Base-by-base conservation (phyloP, 2,888 invertebrate species). In the Trilocha varians region DNA sequence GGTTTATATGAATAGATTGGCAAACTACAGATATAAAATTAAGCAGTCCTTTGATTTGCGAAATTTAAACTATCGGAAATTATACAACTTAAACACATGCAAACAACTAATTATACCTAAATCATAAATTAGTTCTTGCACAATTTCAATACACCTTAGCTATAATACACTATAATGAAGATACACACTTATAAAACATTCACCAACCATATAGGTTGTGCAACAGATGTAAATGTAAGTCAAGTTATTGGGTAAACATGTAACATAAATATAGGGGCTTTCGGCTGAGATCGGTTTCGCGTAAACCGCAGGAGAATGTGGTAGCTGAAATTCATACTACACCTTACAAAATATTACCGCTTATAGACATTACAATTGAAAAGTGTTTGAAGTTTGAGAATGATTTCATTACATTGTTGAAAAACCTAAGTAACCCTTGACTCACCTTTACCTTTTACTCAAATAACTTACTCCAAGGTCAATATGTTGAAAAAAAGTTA, bases 141-240 rank as follows among this genome's bases (percentile, higher is more conserved):
- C 25, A 25, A 5, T 25, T 25, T 25, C 3, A 43, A 34, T 47
- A 47, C 44, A 38, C 25, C 41, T 33, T 16, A 34, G 3, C 36
- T 38, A 41, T 42, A 41, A 36, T 32, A 25, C 45, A 38, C 44
- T 41, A 38, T 37, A 45, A 45, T 35, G 37, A n/a, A n/a, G n/a
- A 35, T 32, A 34, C 34, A 32, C 45, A 46, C 42, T 44, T 18
- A 43, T 17, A 16, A 15, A 14, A 41, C 39, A 32, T 38, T 34
- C 43, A 34, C 16, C 37, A 40, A 36, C 34, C 34, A 33, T 42
- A 40, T 36, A 11, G 25, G 8, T 25, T 25, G 25, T 25, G 25
- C 11, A 25, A 25, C 25, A 11, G 25, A 25, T 25, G 25, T 25
- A 25, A 25, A 25, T 25, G 25, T 25, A 11, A 25, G 25, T 25